A percentile compares a stretch with the other conserved stretches of the same genome.
Evolutionary conservation across 2,113 vertebrate genomes (phyloP).

Genomic region (Oophaga pumilio): DNA sequence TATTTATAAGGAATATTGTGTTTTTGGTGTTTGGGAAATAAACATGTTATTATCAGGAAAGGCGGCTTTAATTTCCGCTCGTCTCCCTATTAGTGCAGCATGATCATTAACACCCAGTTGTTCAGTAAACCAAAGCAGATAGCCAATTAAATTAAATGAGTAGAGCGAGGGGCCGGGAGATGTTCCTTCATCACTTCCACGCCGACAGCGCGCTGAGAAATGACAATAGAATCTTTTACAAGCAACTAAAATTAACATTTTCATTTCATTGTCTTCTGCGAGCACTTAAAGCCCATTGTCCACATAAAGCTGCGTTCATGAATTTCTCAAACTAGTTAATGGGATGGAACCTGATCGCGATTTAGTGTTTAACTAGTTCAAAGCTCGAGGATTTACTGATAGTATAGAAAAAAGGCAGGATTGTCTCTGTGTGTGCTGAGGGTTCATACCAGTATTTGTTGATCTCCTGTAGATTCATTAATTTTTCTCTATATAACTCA

Average conservation of each 20-base stretch:
- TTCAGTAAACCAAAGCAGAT: slow-evolving; percentile 72
- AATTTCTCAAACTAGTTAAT: slow-evolving; percentile 39
- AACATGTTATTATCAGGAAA: slow-evolving; percentile 48
- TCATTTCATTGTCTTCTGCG: slow-evolving; percentile 60
- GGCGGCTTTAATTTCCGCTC: slow-evolving; percentile 67
- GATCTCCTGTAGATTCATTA: neutral
- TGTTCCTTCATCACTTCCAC: slow-evolving; percentile 66
- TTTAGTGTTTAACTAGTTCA: slow-evolving; percentile 53
- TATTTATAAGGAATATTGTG: neutral
- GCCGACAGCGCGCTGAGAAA: slow-evolving; percentile 63
- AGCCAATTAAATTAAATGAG: slow-evolving; percentile 74
- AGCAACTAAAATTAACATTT: slow-evolving; percentile 66
- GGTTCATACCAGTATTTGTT: neutral
- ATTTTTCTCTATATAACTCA: neutral
- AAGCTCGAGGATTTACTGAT: neutral
- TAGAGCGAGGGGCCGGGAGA: slow-evolving; percentile 73
- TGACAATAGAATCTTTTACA: slow-evolving; percentile 65
- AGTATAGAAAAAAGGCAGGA: too few relatives aligned
- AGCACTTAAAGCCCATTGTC: slow-evolving; percentile 57
- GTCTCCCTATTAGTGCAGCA: slow-evolving; percentile 73
- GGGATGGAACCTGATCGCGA: slow-evolving; percentile 55
- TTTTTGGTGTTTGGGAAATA: slow-evolving; percentile 30
- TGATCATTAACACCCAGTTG: slow-evolving; percentile 73
- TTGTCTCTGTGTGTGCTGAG: neutral
- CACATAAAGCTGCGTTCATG: neutral